Evolutionary conservation across 2,888 invertebrate genomes (phyloP).

Genomic region (Platycheirus albimanus): DNA sequence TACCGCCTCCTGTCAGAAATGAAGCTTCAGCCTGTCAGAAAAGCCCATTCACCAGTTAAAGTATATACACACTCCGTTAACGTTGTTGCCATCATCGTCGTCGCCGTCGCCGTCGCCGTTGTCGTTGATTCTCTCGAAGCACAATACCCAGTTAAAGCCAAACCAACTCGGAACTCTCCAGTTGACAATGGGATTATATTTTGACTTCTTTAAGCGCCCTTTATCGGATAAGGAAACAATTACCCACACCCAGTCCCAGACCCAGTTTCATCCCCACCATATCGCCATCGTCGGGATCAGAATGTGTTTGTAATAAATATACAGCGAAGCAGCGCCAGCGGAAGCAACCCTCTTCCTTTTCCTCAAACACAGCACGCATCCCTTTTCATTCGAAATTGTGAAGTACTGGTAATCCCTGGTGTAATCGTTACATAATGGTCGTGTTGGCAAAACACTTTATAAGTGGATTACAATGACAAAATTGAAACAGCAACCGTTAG

Average conservation of each 20-base stretch:
- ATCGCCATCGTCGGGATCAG: background rate
- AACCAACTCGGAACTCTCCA: slow-evolving; percentile 64
- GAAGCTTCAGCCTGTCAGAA: slow-evolving; percentile 62
- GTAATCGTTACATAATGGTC: slow-evolving; percentile 74
- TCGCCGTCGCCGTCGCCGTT: slow-evolving; percentile 9
- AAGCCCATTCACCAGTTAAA: slow-evolving; percentile 46
- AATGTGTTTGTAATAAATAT: background rate
- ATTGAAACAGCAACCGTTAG: slow-evolving; percentile 39
- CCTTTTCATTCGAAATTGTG: slow-evolving; percentile 21
- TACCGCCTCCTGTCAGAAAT: slow-evolving; percentile 60
- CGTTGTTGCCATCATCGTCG: background rate
- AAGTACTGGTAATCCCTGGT: slow-evolving; percentile 66
- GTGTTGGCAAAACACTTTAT: slow-evolving; percentile 75
- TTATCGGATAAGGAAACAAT: slow-evolving; percentile 74
- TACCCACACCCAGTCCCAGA: slow-evolving; percentile 57
- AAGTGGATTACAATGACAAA: slow-evolving; percentile 72
- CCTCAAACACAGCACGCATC: slow-evolving; percentile 45
- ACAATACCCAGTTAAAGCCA: slow-evolving; percentile 29
- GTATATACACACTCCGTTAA: slow-evolving; percentile 9
- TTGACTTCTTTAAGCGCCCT: slow-evolving; percentile 74
- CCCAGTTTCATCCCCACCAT: slow-evolving; percentile 34
- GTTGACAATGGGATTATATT: slow-evolving; percentile 74
- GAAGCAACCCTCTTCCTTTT: slow-evolving; percentile 48
- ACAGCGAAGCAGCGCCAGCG: background rate
- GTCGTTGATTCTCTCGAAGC: slow-evolving; percentile 18